phyloP scores from a whole-genome alignment of 2,797 vertebrate species.

The Hydrocynus forskahlii region DNA sequence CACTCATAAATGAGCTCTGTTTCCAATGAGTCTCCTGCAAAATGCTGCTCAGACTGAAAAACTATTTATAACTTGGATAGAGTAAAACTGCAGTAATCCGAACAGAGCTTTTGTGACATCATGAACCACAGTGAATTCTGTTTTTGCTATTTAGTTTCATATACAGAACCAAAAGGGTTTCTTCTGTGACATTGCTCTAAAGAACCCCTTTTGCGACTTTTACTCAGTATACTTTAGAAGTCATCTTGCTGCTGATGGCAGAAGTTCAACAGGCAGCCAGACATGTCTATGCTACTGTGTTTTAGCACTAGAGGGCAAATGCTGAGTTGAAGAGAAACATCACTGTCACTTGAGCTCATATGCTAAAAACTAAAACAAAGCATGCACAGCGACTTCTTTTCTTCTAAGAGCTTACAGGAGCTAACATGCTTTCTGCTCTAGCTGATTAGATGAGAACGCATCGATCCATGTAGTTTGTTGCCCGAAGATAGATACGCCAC shows the following conservation, averaged over 20 bases:
- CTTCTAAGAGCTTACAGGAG: not conserved
- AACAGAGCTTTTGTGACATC: no score
- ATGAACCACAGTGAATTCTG: no score
- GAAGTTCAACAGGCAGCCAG: not conserved
- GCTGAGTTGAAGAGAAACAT: not conserved
- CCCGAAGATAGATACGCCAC: not conserved
- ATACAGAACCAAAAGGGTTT: not conserved
- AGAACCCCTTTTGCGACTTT: not conserved
- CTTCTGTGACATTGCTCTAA: not conserved
- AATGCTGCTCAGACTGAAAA: no score
- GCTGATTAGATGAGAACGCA: conserved; percentile 3
- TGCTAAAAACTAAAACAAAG: not conserved
- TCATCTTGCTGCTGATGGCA: not conserved
- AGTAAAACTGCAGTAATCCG: no score
- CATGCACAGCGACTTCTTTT: not conserved
- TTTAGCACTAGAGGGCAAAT: not conserved
- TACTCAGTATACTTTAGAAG: not conserved
- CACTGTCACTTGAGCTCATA: not conserved
- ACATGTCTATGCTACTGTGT: not conserved
- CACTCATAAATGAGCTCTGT: no score
- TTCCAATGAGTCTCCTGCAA: no score
- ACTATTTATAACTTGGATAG: no score
- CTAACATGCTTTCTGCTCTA: no score
- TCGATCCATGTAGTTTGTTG: not conserved
- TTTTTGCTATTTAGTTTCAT: not conserved